Percentiles rank a stretch among this genome's conserved stretches.
Evolutionary conservation across 2,797 vertebrate species (phyloP).

Genomic region (Intellagama lesueurii): DNA sequence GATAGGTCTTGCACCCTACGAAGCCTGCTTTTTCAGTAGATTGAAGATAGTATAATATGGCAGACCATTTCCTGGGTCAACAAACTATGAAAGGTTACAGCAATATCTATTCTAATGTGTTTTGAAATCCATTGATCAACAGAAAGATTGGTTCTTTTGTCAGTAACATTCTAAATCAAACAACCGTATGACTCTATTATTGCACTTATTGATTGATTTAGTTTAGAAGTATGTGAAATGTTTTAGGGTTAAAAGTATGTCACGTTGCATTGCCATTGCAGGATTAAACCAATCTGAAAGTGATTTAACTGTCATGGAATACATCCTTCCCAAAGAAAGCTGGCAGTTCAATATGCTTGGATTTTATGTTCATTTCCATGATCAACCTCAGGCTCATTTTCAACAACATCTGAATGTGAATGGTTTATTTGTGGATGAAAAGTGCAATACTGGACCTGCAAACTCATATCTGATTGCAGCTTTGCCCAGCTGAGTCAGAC

Average conservation of each 20-base stretch:
- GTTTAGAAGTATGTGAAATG: neutral
- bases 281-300: neutral
- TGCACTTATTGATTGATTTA: neutral
- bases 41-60: neutral
- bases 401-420: neutral
- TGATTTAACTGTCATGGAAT: neutral
- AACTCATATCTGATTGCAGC: neutral
- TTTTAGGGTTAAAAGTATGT: neutral
- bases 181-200: neutral
- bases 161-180: neutral
- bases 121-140: neutral
- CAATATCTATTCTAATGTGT: neutral
- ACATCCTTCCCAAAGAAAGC: neutral
- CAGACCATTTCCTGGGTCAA: neutral
- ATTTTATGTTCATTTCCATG: neutral
- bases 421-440: neutral
- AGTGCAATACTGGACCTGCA: neutral
- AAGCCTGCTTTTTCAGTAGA: neutral
- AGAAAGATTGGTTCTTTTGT: neutral
- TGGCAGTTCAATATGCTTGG: neutral
- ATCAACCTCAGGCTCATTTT: neutral
- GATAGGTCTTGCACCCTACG: neutral
- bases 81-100: neutral
- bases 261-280: neutral
- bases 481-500: neutral